Percentiles rank a stretch among this genome's conserved stretches.
Evolutionary conservation across 1,140 invertebrate genomes (phyloP).

Genomic region (Trypoxylus dichotomus): DNA sequence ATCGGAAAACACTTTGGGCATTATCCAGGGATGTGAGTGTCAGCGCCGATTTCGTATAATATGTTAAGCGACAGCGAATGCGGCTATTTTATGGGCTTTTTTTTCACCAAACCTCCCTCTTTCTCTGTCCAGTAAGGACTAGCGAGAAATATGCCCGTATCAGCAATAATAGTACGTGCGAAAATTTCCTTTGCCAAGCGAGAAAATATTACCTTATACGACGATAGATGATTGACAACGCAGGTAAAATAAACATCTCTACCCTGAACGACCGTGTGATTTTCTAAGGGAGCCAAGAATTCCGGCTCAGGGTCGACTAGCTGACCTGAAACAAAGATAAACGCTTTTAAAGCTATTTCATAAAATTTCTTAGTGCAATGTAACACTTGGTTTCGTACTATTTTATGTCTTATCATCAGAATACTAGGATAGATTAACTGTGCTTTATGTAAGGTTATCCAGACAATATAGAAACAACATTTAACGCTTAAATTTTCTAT

Average conservation of each 20-base stretch:
- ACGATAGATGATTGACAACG: conserved; percentile 82
- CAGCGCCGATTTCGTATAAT: conserved; percentile 43
- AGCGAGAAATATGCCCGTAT: conserved; percentile 34
- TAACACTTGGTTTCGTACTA: no score
- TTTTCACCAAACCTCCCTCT: not conserved
- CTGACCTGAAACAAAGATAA: conserved; percentile 50
- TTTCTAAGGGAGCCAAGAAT: conserved; percentile 82
- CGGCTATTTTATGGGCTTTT: conserved; percentile 35
- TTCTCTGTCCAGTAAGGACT: conserved; percentile 38
- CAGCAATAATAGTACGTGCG: conserved; percentile 37
- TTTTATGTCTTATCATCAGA: no score
- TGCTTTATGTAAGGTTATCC: no score
- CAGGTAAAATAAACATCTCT: conserved; percentile 86
- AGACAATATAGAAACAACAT: no score
- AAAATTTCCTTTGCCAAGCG: not conserved
- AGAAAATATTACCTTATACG: conserved; percentile 70
- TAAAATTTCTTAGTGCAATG: not conserved
- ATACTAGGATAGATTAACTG: no score
- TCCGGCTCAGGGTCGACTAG: conserved; percentile 63
- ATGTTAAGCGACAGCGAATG: conserved; percentile 39
- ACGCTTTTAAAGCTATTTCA: conserved; percentile 3
- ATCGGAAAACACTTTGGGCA: conserved; percentile 33
- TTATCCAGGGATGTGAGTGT: conserved; percentile 37
- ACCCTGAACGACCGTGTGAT: conserved; percentile 84
- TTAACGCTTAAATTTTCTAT: no score